Evolutionary conservation across 1,140 invertebrate genomes (phyloP), one percentile per base, ranked within the genome.

Genomic region (Drosophila virilis): DNA sequence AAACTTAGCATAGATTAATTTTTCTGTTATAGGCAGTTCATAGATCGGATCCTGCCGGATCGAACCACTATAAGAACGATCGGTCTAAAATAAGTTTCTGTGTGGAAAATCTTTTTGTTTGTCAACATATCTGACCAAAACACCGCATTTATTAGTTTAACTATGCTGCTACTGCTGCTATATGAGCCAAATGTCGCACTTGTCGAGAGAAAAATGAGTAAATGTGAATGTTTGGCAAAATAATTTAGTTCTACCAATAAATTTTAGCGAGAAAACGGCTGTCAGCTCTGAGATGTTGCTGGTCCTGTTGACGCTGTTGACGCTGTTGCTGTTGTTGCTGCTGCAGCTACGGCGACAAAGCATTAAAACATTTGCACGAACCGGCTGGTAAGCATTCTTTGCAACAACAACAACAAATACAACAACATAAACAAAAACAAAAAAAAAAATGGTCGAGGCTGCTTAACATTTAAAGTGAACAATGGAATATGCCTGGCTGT

Each of bases 391-490:
- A 60, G 50, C 55, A 67, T 83, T 69, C 75, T 46, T 58, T 69
- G 65, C 33, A 28, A 33, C 37, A 70, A 48, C 40, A 40, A 45
- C 42, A 72, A 35, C 45, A 43, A n/a, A n/a, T n/a, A n/a, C n/a
- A n/a, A n/a, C 37, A 76, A 42, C 65, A 58, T 62, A 65, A 80
- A 54, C 55, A 71, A 42, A 65, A 80, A 54, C 55, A 71, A 42
- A 72, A 10, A 35, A 35, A 61, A 58, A 45, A 64, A 37, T 82
- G 75, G 62, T 43, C 68, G 73, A 68, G 65, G 74, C 78, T 81
- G 82, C 67, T 86, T 77, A 86, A 88, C 82, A 86, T 88, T 86
- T 88, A 88, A 86, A 79, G 83, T 82, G 82, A 83, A 89, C 84
- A 89, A 88, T 88, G 83, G 83, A 86, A 82, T 88, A 82, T 83